Conservation (phyloP, 35 echinoderm and acorn worm species). For the Eucidaris tribuloides region DNA sequence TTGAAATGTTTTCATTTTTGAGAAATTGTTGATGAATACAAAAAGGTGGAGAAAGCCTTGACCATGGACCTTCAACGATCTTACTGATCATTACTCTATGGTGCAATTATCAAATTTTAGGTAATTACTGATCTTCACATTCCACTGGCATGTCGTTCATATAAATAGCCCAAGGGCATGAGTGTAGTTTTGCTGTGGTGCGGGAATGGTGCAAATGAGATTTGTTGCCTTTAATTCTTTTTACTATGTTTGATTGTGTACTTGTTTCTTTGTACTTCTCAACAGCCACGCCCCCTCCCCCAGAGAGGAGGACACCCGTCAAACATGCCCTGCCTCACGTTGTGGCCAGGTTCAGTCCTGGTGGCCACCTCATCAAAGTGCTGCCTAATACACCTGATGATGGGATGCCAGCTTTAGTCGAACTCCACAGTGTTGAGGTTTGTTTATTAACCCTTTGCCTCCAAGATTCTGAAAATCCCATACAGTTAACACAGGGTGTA, state of each 20-base stretch:
- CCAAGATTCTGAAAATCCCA: too few species aligned
- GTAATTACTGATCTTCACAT: too few species aligned
- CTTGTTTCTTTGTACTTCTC: background rate
- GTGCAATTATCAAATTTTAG: too few species aligned
- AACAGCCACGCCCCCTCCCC: slow-evolving; percentile 75
- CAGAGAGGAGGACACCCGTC: slow-evolving; percentile 67
- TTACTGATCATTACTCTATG: background rate
- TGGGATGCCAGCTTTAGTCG: slow-evolving; percentile 79
- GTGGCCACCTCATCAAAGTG: slow-evolving; percentile 95
- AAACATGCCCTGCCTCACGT: slow-evolving; percentile 84
- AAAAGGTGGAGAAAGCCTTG: background rate
- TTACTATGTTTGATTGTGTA: background rate
- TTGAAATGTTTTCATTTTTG: too few species aligned
- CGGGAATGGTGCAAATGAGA: too few species aligned
- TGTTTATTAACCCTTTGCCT: too few species aligned
- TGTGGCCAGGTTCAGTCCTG: slow-evolving; percentile 83
- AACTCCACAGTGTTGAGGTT: slow-evolving; percentile 93
- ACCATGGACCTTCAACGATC: too few species aligned
- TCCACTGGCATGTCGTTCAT: background rate
- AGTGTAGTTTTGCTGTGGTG: too few species aligned
- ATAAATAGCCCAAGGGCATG: too few species aligned
- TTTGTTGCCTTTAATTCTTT: too few species aligned
- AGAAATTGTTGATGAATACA: too few species aligned
- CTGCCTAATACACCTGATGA: slow-evolving; percentile 80
- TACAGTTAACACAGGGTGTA: too few species aligned